Base-by-base conservation (phyloP, 1,140 invertebrate genomes). In the Pollicipes pollicipes region DNA sequence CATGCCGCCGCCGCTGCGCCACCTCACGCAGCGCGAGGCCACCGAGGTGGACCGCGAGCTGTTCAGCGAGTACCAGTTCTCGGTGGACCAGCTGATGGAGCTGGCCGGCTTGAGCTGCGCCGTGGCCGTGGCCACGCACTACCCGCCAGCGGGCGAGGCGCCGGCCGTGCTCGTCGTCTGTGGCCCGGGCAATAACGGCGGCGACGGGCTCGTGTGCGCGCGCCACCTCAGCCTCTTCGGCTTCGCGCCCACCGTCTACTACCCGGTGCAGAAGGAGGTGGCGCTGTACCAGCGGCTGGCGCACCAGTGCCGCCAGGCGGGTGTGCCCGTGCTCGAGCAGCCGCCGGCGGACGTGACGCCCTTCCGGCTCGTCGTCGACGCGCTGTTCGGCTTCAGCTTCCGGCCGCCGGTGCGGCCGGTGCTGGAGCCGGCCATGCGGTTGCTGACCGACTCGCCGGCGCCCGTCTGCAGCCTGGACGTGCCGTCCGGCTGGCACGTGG, bases 101-200 rank as follows among this genome's bases (percentile, higher is more conserved):
- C 80, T 99, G 37, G 97, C 97, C 35, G 97, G 97, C 1, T 83
- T 98, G 73, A 95, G 93, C 79, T 97, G 95, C 81, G 96, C 97
- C 0, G 84, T 88, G 70, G 93, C 94, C 10, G 87, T 98, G 72
- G 84, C 87, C 78, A 37, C 30, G 58, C 29, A 74, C 69, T 58
- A 68, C 45, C 72, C 74, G 70, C 71, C 70, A 31, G 70, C 72
- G 67, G 70, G 69, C 67, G 69, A 29, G 67, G 58, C 71, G 67
- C 10, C 72, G 71, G 66, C 72, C 24, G 85, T 96, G 17, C 79
- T 97, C 1, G 83, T 98, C 67, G 87, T 91, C 75, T 95, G 91
- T 82, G 97, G 97, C 0, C 96, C 96, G 8, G 97, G 97, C n/a
- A 99, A 99, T 81, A 99, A 99, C 83, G 97, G 97, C 28, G 97